These are phyloP conservation scores for Etheostoma spectabile DNA, from an alignment of 2,113 vertebrate genomes.

Conservation along the genomic window DNA sequence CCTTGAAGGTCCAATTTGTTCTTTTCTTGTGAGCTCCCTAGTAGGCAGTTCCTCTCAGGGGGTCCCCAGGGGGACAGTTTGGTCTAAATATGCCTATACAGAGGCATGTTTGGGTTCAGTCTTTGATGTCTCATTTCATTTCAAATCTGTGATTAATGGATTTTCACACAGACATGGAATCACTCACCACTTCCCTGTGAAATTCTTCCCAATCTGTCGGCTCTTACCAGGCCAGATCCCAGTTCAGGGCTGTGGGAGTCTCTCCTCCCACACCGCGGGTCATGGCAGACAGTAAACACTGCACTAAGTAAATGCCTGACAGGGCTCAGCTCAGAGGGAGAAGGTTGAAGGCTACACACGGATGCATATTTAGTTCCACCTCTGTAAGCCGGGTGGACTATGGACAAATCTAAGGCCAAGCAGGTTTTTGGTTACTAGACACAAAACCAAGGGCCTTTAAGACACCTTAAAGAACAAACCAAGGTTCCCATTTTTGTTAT, in stretches of 20 bases:
- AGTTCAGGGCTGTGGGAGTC: constrained; percentile 44
- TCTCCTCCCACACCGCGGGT: constrained; percentile 35
- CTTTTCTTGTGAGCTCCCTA: no score
- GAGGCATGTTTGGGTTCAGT: constrained; percentile 34
- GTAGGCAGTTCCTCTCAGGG: no score
- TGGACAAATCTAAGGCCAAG: background rate
- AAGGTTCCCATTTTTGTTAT: background rate
- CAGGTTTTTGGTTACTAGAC: background rate
- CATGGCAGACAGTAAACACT: constrained; percentile 66
- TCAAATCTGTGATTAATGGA: constrained; percentile 74
- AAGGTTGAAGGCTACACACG: constrained; percentile 6
- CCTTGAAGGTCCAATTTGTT: no score
- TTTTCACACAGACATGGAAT: constrained; percentile 77
- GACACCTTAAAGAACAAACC: background rate
- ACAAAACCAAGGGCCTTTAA: background rate
- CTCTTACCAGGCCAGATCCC: constrained; percentile 34
- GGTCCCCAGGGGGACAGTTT: no score
- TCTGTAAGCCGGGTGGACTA: constrained; percentile 15
- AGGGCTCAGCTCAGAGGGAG: constrained; percentile 35
- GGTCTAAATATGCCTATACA: no score
- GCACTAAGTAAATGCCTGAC: constrained; percentile 40
- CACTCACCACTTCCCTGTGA: constrained; percentile 68
- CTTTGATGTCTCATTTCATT: constrained; percentile 64
- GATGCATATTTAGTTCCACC: constrained; percentile 25
- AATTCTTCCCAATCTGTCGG: constrained; percentile 66